A percentile compares a stretch with the other conserved stretches of the same genome.
These are phyloP conservation scores for Aphodius granarius DNA, from an alignment of 2,888 invertebrate genomes.

Conservation along the genomic window DNA sequence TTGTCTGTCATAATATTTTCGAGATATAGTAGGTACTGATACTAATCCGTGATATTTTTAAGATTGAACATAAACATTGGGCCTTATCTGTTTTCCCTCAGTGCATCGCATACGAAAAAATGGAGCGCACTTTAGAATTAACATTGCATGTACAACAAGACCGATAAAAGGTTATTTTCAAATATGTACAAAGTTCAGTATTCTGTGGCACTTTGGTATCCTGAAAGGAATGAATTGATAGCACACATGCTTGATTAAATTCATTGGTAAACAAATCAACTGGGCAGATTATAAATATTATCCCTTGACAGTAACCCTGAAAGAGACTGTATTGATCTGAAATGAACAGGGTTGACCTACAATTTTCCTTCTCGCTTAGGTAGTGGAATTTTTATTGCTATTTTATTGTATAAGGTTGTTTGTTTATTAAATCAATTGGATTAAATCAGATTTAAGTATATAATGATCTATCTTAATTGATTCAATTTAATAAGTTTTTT, in stretches of 20 bases:
- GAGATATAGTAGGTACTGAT: background rate
- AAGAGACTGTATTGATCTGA: background rate
- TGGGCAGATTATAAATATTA: background rate
- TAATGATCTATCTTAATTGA: no score
- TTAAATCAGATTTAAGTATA: no score
- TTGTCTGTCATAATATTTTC: background rate
- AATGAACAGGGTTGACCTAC: background rate
- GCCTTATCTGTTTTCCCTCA: background rate
- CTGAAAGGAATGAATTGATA: background rate
- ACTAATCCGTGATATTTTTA: background rate
- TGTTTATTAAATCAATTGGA: no score
- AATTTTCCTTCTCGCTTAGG: background rate
- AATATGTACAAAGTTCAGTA: slow-evolving; percentile 14
- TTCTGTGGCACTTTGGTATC: background rate
- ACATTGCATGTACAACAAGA: background rate
- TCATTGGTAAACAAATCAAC: background rate
- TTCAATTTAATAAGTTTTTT: no score
- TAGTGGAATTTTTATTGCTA: background rate
- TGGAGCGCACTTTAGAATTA: background rate
- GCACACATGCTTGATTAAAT: background rate
- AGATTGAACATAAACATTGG: background rate
- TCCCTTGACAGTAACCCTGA: background rate
- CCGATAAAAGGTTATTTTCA: background rate
- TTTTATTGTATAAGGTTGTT: background rate
- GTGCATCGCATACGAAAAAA: background rate